These are phyloP conservation scores for Oscarella lobularis DNA, from an alignment of 37 sponge, comb jelly and placozoan genomes.

Conservation along the genomic window DNA sequence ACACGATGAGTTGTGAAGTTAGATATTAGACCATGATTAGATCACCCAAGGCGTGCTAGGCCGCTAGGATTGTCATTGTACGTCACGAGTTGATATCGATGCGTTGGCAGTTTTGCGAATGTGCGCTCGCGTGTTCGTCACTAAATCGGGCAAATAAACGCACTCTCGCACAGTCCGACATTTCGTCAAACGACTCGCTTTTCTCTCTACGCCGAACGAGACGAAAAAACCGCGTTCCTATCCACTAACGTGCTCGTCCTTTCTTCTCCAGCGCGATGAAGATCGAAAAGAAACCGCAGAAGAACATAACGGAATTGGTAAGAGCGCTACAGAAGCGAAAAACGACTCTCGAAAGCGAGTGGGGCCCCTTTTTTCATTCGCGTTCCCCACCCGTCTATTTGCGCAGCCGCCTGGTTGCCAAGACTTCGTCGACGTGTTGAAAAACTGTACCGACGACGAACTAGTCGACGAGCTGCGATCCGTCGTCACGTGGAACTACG, in stretches of 20 bases:
- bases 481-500: slow-evolving; percentile 60
- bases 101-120: no score
- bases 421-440: slow-evolving; percentile 42
- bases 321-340: slow-evolving; percentile 2
- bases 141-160: background rate
- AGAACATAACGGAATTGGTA: slow-evolving; percentile 53
- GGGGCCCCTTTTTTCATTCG: background rate
- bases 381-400: slow-evolving; percentile 4
- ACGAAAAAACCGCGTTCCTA: no score
- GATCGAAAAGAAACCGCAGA: slow-evolving; percentile 70
- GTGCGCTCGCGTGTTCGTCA: background rate
- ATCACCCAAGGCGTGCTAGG: background rate
- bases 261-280: slow-evolving; percentile 31
- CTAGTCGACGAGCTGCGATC: slow-evolving; percentile 32
- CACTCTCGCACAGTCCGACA: no score
- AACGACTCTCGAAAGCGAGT: no score
- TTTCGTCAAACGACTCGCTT: background rate
- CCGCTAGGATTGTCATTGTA: background rate
- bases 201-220: background rate
- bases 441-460: slow-evolving; percentile 38
- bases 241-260: background rate
- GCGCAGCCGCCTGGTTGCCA: slow-evolving; percentile 48
- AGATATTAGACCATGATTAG: background rate
- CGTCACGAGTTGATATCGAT: background rate
- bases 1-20: background rate